Base-by-base conservation (phyloP, 2,888 invertebrate genomes). In the Cephus nigrinus region DNA sequence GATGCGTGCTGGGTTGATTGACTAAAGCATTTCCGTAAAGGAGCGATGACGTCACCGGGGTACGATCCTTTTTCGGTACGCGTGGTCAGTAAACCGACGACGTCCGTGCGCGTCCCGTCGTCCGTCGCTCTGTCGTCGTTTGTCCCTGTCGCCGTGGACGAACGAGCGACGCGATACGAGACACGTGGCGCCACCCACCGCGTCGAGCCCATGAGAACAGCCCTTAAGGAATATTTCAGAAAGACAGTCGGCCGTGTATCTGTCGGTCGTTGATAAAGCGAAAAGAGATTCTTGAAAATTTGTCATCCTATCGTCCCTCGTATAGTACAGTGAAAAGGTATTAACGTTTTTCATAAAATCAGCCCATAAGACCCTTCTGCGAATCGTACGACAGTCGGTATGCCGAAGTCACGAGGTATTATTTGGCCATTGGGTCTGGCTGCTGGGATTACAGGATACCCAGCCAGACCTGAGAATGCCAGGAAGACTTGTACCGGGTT, bases 21-120 rank as follows among this genome's bases (percentile, higher is more conserved):
- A 83, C 86, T 82, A 86, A 55, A 84, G 81, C 84, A 9, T 77
- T 82, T 79, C 86, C 84, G 83, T 85, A 86, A 85, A 83, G 76
- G 83, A 78, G 82, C 75, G 82, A 81, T 80, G 87, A 86, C 89
- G 89, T 88, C 89, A 88, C 83, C 82, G 75, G 79, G 75, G 78
- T 82, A 82, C 86, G 84, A 77, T 76, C 89, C 88, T 87, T 87
- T 89, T 89, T 88, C 86, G 87, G 88, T 77, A 33, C 78, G 80
- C 80, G 80, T 82, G 83, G 55, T 82, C 84, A 78, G 83, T 79
- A 79, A 84, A 86, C 78, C 78, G 79, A 74, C 75, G 81, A 80
- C 79, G 80, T 81, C 79, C 33, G 74, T 78, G 68, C 69, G 31
- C 71, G 30, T 32, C 31, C 12, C 31, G 71, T 15, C 32, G 32